Evolutionary conservation across 2,797 vertebrate species (phyloP).

Genomic region (Trachops cirrhosus): DNA sequence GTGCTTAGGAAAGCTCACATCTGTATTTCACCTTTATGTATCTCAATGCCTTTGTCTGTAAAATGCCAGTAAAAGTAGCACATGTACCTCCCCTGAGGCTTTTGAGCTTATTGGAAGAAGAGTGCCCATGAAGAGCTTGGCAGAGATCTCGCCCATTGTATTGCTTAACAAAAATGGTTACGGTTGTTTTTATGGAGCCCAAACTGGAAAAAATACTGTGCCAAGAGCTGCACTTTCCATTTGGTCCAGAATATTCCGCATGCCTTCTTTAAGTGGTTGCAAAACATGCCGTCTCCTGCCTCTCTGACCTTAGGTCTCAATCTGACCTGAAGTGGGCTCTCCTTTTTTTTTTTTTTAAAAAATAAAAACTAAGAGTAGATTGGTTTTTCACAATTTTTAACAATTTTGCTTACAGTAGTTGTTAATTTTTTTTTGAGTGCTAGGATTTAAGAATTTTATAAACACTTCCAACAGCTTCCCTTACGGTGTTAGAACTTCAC

Average conservation of each 20-base stretch:
- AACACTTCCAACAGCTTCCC: slow-evolving; percentile 7
- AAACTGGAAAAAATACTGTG: neutral
- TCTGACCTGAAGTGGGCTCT: neutral
- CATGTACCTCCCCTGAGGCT: neutral
- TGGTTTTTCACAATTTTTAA: neutral
- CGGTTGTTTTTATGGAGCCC: neutral
- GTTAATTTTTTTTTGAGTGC: neutral
- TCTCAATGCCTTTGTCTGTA: neutral
- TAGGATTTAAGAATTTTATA: slow-evolving; percentile 16
- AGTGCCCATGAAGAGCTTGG: neutral
- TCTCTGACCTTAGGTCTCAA: neutral
- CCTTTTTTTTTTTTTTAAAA: neutral
- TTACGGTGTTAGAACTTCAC: neutral
- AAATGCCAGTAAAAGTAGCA: neutral
- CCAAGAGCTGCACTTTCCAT: neutral
- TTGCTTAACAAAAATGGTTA: neutral
- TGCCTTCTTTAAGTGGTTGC: neutral
- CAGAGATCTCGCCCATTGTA: neutral
- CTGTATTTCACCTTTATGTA: neutral
- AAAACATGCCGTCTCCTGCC: neutral
- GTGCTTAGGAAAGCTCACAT: neutral
- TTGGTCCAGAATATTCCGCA: neutral
- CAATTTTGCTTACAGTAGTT: neutral
- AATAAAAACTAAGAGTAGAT: neutral
- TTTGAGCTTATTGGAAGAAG: neutral